Evolutionary conservation across 2,888 invertebrate genomes (phyloP), one percentile per base, ranked within the genome.

Genomic region (Ditylenchus weischeri): DNA sequence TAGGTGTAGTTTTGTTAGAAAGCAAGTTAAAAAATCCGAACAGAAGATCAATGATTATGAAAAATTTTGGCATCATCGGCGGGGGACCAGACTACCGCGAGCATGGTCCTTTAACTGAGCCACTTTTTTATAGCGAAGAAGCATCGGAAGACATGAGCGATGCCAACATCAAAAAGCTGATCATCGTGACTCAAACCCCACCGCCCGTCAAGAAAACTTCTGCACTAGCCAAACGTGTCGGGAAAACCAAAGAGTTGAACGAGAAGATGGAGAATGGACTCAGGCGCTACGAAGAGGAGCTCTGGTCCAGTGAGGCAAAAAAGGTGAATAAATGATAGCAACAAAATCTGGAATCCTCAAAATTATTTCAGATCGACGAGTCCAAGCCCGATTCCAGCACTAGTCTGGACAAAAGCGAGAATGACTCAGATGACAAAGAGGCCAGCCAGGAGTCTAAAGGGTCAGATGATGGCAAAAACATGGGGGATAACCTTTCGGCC

Each of bases 231-330:
- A 35, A 19, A 43, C 23, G 59, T 88, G 0, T 87, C 95, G 72
- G 91, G 92, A 51, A 94, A 94, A 88, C 92, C 95, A 86, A 93
- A 85, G 93, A 95, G 82, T 86, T 95, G 78, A 93, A 91, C 78
- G 90, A 93, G 86, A 90, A 91, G 57, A 98, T 98, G 78, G 93
- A 94, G 78, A 93, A 96, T 84, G 96, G 96, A n/a, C 87, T 98
- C 23, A 89, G 89, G 82, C 91, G 92, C 79, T 98, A 96, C 79
- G 96, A 98, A 85, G 92, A 94, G 83, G 93, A 94, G 83, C 85
- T 96, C 65, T 91, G 92, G 92, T 89, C 72, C 58, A 65, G 35
- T 29, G 66, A 75, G 38, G 69, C 10, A 19, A 54, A 65, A 47
- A 57, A 64, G 43, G 62, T 62, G n/a, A 64, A n/a, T n/a, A 29